Evolutionary conservation across 53 echinoderm and acorn worm species (phyloP).

Genomic region (Echinometra lucunter): DNA sequence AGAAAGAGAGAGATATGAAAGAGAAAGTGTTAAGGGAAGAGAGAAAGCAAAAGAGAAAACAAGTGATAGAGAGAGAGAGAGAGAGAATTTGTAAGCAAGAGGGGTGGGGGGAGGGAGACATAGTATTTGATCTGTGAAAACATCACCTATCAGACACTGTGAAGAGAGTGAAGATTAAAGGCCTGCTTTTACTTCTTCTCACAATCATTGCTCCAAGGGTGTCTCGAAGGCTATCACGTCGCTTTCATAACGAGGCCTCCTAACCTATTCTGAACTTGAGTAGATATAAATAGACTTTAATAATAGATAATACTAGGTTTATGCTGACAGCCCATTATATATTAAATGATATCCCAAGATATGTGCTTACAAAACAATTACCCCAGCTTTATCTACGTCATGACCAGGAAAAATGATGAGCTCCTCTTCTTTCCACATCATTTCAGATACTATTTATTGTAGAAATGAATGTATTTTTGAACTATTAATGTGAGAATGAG

Average conservation of each 20-base stretch:
- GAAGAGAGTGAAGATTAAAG: background rate
- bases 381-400: background rate
- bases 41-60: background rate
- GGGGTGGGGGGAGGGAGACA: background rate
- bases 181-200: background rate
- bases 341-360: background rate
- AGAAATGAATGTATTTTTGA: no score
- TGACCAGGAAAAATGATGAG: background rate
- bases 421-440: background rate
- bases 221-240: background rate
- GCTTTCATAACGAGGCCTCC: background rate
- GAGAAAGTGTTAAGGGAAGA: background rate
- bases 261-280: background rate
- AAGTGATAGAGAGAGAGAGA: background rate
- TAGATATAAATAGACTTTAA: conserved; percentile 33
- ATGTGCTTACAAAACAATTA: background rate
- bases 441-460: background rate
- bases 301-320: conserved; percentile 20
- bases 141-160: background rate
- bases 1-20: background rate
- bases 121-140: background rate
- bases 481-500: no score
- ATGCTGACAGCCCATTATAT: background rate
- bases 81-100: background rate
- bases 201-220: background rate